Conservation (phyloP, 2,113 vertebrate genomes). For the Acanthisitta chloris region DNA sequence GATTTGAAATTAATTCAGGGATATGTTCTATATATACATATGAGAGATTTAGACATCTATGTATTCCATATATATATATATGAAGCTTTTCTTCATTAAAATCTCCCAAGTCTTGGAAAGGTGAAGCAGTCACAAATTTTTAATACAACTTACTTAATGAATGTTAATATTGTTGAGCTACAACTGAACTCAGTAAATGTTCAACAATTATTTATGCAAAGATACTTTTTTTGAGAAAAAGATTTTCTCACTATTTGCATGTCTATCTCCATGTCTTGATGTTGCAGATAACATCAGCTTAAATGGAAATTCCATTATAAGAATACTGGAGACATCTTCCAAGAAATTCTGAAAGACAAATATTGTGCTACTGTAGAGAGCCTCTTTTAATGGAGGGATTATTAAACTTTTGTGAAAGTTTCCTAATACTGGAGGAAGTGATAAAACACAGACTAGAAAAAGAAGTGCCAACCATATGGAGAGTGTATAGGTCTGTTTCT, state of each 20-base stretch:
- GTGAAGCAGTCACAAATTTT: neutral
- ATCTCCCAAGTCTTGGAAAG: neutral
- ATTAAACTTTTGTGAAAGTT: neutral
- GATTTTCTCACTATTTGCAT: neutral
- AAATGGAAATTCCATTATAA: neutral
- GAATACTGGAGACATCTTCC: neutral
- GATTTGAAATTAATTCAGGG: neutral
- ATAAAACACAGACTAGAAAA: neutral
- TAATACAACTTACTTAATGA: neutral
- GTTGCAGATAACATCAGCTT: neutral
- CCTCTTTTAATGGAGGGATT: neutral
- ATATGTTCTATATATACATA: neutral
- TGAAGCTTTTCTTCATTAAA: neutral
- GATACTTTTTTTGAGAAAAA: neutral
- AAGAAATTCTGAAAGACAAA: neutral
- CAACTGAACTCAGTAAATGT: neutral
- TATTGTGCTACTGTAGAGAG: neutral
- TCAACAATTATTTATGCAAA: neutral
- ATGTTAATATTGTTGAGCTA: neutral
- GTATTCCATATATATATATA: neutral
- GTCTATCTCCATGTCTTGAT: neutral
- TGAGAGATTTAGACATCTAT: neutral
- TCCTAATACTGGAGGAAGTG: neutral
- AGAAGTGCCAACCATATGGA: fast-evolving
- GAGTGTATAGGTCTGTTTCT: neutral